These are phyloP conservation scores for Hozukius guyotensis DNA, from an alignment of 2,797 vertebrate genomes.

Conservation along the genomic window DNA sequence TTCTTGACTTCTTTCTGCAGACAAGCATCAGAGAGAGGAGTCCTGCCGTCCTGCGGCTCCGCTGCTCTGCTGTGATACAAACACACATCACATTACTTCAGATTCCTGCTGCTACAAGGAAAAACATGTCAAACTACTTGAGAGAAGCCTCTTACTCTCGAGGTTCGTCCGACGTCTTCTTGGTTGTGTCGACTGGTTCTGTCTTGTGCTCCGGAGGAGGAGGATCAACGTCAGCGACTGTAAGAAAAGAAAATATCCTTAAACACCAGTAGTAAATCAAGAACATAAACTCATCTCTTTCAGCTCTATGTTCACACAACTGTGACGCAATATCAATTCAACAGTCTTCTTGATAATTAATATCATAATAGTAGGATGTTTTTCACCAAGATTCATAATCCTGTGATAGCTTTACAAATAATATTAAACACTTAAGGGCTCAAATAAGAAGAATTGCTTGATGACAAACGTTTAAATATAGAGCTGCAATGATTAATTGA, in stretches of 20 bases:
- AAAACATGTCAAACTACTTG: slow-evolving; percentile 17
- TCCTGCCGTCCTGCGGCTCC: slow-evolving; percentile 74
- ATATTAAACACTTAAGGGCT: neutral
- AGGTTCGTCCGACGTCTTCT: slow-evolving; percentile 27
- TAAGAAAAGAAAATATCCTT: neutral
- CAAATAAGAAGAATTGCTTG: neutral
- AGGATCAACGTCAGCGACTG: slow-evolving; percentile 11
- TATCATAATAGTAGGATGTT: neutral
- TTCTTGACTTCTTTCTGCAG: slow-evolving; percentile 88
- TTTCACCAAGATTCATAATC: neutral
- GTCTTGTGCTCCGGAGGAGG: slow-evolving; percentile 34
- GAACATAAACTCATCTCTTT: neutral
- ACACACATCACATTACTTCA: slow-evolving; percentile 32
- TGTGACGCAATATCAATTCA: neutral
- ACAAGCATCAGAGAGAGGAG: slow-evolving; percentile 82
- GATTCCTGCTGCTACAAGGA: neutral
- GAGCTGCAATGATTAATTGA: too few relatives aligned
- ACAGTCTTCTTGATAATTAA: neutral
- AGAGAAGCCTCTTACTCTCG: slow-evolving; percentile 62
- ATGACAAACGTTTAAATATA: neutral
- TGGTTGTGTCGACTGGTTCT: slow-evolving; percentile 5
- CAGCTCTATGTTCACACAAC: neutral
- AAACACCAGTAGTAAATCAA: neutral
- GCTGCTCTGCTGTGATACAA: slow-evolving; percentile 53
- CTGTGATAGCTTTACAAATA: neutral